Evolutionary conservation across 2,888 invertebrate species (phyloP).

Genomic region (Pterostichus madidus): DNA sequence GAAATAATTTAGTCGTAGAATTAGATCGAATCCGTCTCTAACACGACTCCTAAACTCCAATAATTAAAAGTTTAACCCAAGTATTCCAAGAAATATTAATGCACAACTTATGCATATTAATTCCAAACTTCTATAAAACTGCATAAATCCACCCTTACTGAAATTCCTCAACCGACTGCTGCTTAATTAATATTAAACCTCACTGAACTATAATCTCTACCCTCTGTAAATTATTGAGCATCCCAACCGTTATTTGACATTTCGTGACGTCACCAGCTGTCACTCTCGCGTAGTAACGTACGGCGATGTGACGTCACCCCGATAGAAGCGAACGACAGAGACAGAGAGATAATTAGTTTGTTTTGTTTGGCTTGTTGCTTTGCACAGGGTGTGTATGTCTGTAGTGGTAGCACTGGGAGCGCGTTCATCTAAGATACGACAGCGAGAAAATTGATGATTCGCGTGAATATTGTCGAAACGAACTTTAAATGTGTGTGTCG

Average conservation of each 20-base stretch:
- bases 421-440: constrained; percentile 29
- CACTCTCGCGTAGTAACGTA: neutral
- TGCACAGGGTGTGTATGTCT: constrained; percentile 2
- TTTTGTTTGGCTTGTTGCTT: constrained; percentile 46
- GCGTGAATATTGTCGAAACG: constrained; percentile 39
- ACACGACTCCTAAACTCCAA: too few species aligned
- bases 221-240: too few species aligned
- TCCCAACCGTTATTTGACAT: neutral
- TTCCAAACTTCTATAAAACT: too few species aligned
- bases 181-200: too few species aligned
- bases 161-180: too few species aligned
- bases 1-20: too few species aligned
- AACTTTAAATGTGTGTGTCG: constrained; percentile 50
- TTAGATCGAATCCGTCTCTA: too few species aligned
- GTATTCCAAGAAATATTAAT: too few species aligned
- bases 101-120: too few species aligned
- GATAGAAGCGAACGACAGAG: neutral
- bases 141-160: too few species aligned
- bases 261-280: constrained; percentile 29
- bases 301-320: constrained; percentile 6
- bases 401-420: constrained; percentile 11
- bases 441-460: constrained; percentile 48
- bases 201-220: too few species aligned
- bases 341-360: constrained; percentile 45
- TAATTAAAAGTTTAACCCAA: too few species aligned